Evolutionary conservation across 2,113 vertebrate genomes (phyloP).

Genomic region (Hylia prasina): DNA sequence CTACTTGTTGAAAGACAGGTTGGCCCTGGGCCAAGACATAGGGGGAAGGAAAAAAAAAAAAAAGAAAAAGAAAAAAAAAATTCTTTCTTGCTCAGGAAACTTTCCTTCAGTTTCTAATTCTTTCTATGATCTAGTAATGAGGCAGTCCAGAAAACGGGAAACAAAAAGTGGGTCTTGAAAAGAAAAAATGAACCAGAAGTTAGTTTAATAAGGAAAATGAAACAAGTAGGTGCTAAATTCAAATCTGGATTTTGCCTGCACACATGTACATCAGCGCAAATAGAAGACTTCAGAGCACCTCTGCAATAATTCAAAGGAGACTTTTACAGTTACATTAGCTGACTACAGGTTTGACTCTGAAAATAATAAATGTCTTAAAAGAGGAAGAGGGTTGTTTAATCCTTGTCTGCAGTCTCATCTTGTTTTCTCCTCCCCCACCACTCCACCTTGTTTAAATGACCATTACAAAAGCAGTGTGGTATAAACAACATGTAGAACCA

Average conservation of each 20-base stretch:
- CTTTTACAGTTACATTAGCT: slow-evolving; percentile 55
- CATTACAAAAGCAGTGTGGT: neutral
- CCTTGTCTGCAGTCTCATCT: neutral
- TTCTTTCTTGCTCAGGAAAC: slow-evolving; percentile 63
- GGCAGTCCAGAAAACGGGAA: neutral
- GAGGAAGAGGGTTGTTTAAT: slow-evolving; percentile 13
- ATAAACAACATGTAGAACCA: neutral
- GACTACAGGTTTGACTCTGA: slow-evolving; percentile 46
- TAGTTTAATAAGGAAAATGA: slow-evolving; percentile 41
- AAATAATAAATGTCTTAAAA: slow-evolving; percentile 61
- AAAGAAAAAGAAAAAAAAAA: neutral
- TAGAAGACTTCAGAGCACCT: neutral
- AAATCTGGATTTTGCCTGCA: slow-evolving; percentile 19
- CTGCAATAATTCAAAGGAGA: slow-evolving; percentile 40
- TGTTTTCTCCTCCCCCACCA: neutral
- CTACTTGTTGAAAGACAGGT: slow-evolving; percentile 67
- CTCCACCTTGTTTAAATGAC: slow-evolving; percentile 42
- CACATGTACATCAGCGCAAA: neutral
- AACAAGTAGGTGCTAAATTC: slow-evolving; percentile 49
- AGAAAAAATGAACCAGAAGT: neutral
- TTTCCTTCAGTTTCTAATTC: slow-evolving; percentile 58
- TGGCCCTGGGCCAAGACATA: slow-evolving; percentile 65
- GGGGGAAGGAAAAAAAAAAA: neutral
- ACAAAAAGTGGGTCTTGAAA: neutral
- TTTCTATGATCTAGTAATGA: slow-evolving; percentile 67